These are phyloP conservation scores for Chaetodon trifascialis DNA, from an alignment of 2,113 vertebrate genomes.

Conservation along the genomic window DNA sequence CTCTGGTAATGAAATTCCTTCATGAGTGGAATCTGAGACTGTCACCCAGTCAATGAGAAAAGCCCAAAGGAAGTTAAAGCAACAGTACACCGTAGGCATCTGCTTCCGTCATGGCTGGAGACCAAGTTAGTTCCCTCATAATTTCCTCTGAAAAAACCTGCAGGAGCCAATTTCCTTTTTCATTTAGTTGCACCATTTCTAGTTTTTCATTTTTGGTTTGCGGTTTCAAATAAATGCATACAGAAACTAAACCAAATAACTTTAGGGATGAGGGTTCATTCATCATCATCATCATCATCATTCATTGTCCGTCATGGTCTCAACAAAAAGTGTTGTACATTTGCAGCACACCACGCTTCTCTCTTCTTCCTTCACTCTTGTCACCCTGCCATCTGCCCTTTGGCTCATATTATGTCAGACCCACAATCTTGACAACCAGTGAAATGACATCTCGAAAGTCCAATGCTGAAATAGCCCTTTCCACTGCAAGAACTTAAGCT, in stretches of 20 bases:
- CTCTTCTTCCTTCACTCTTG: not conserved
- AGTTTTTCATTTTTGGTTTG: not conserved
- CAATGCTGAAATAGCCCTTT: not conserved
- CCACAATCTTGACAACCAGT: not conserved
- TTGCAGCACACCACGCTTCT: not conserved
- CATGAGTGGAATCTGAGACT: constrained; percentile 34
- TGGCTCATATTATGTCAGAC: not conserved
- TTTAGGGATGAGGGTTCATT: not conserved
- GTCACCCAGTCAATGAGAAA: constrained; percentile 32
- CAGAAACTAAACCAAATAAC: not conserved
- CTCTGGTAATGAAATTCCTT: constrained; percentile 33
- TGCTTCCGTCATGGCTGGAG: not conserved
- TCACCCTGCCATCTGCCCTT: not conserved
- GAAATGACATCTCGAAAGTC: not conserved
- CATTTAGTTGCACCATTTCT: not conserved
- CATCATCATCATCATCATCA: not conserved
- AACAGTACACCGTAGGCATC: constrained; percentile 13
- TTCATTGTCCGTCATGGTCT: not conserved
- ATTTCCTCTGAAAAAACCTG: not conserved
- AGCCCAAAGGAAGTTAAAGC: constrained; percentile 25
- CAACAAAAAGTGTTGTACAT: not conserved
- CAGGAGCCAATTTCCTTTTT: not conserved
- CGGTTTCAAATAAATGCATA: not conserved
- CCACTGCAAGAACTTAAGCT: no score
- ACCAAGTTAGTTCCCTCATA: not conserved